These are phyloP conservation scores for Pelecanoides urinatrix DNA, from an alignment of 2,113 vertebrate genomes.

Conservation along the genomic window DNA sequence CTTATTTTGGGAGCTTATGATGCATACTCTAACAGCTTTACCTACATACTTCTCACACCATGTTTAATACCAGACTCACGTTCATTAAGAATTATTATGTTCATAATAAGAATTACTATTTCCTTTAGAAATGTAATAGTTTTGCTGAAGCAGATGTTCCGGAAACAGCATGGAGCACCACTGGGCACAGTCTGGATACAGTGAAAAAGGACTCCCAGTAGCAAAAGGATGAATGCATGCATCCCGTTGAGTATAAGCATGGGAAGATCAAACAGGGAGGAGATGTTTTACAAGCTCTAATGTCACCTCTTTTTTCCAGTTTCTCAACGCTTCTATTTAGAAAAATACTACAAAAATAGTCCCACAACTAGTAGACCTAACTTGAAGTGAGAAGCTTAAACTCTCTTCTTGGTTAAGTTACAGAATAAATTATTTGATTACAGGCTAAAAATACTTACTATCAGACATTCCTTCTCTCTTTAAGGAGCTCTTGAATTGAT, in stretches of 20 bases:
- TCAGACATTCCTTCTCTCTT: background rate
- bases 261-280: background rate
- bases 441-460: slow-evolving; percentile 1
- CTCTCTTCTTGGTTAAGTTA: background rate
- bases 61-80: fast-evolving
- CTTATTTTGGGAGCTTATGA: background rate
- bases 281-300: background rate
- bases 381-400: background rate
- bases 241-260: background rate
- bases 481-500: background rate
- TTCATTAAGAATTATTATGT: background rate
- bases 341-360: background rate
- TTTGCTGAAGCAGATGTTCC: background rate
- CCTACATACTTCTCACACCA: background rate
- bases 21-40: background rate
- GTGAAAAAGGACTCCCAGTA: background rate
- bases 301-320: background rate
- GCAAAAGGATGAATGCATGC: background rate
- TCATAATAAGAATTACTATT: background rate
- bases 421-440: background rate
- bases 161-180: background rate
- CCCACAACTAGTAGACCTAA: background rate
- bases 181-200: fast-evolving
- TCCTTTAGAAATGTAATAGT: background rate
- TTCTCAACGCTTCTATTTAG: background rate